Conservation (phyloP, 2,113 vertebrate species). For the Lampris incognitus region DNA sequence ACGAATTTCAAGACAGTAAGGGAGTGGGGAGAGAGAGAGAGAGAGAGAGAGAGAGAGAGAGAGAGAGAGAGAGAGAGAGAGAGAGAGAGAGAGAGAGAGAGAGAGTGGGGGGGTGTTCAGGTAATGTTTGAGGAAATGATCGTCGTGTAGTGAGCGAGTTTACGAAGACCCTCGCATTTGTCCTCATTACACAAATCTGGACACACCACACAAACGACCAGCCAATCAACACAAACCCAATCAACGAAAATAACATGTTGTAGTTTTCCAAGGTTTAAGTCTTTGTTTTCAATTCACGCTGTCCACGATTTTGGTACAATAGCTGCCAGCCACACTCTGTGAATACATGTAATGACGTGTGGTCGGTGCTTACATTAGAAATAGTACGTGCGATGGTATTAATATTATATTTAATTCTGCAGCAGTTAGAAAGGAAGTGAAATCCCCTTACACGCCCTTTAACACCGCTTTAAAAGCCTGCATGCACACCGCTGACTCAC, state of each 20-base stretch:
- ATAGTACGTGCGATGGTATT: too few species aligned
- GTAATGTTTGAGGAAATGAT: conserved; percentile 5
- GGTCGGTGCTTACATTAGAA: too few species aligned
- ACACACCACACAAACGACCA: neutral
- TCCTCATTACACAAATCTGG: conserved; percentile 30
- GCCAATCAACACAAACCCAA: neutral
- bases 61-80: neutral
- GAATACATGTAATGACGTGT: too few species aligned
- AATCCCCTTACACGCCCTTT: conserved; percentile 48
- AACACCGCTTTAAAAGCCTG: neutral
- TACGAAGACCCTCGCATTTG: conserved; percentile 1
- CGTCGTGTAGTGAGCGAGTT: conserved; percentile 3
- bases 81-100: neutral
- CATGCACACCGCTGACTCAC: conserved; percentile 66
- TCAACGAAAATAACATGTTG: neutral
- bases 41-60: neutral
- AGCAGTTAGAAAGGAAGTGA: neutral
- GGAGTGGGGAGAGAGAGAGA: neutral
- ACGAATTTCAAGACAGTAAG: neutral
- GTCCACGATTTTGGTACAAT: too few species aligned
- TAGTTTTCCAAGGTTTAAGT: neutral
- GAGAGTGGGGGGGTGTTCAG: neutral
- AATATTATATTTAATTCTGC: too few species aligned
- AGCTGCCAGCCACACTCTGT: too few species aligned
- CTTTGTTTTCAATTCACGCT: too few species aligned